These are phyloP conservation scores for Macquaria ambigua DNA, from an alignment of 2,113 vertebrate species.

Conservation along the genomic window DNA sequence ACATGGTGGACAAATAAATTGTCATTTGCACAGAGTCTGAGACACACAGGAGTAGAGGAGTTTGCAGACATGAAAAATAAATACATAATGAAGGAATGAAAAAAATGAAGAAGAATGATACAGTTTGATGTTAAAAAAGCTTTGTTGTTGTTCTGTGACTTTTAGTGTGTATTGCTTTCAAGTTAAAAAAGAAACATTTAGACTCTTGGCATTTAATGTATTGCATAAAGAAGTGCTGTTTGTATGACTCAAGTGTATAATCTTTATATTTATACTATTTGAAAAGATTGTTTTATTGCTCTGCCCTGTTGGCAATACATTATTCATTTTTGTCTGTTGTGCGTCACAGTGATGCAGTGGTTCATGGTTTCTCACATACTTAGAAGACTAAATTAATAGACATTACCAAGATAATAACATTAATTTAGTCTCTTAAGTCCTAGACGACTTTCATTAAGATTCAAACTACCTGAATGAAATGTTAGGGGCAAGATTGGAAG, in stretches of 20 bases:
- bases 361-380: not conserved
- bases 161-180: not conserved
- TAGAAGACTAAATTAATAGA: not conserved
- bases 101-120: not conserved
- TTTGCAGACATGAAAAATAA: slow-evolving; percentile 25
- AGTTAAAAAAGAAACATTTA: not conserved
- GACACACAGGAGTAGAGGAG: slow-evolving; percentile 12
- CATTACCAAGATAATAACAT: not conserved
- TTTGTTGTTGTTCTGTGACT: not conserved
- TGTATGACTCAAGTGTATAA: not conserved
- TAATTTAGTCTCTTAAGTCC: not conserved
- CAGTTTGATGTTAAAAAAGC: not conserved
- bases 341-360: not conserved
- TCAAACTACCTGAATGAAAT: not conserved
- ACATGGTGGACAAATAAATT: slow-evolving; percentile 26
- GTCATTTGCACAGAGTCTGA: slow-evolving; percentile 37
- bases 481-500: not conserved
- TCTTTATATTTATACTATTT: not conserved
- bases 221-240: not conserved
- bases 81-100: not conserved
- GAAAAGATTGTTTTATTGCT: not conserved
- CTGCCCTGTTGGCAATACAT: too few species aligned
- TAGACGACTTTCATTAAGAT: not conserved
- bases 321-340: too few species aligned
- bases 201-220: not conserved